These are phyloP conservation scores for Stramonita haemastoma DNA, from an alignment of 2,888 invertebrate genomes.

Conservation along the genomic window DNA sequence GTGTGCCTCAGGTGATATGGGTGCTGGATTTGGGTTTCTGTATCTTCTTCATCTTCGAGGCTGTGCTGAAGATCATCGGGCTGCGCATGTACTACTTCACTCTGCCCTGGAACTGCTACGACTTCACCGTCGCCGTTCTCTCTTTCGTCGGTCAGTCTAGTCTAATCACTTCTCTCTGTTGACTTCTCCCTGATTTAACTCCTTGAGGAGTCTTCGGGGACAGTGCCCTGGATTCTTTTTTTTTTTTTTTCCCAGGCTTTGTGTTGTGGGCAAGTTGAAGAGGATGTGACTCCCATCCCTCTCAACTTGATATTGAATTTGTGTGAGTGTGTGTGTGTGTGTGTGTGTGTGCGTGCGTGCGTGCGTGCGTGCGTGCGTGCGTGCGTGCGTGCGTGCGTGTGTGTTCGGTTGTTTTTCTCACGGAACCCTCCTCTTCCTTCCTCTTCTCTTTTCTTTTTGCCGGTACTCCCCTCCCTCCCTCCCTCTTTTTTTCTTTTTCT, in stretches of 20 bases:
- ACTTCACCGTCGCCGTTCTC: slow-evolving; percentile 93
- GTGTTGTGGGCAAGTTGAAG: no score
- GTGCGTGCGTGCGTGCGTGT: not conserved
- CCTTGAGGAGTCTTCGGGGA: no score
- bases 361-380: no score
- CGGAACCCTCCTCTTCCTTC: not conserved
- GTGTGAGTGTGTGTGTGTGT: no score
- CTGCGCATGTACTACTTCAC: slow-evolving; percentile 96
- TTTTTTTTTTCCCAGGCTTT: no score
- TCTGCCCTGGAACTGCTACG: slow-evolving; percentile 97
- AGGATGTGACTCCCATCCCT: no score
- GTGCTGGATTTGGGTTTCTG: slow-evolving; percentile 98
- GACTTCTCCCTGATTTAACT: no score
- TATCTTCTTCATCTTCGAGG: slow-evolving; percentile 83
- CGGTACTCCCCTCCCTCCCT: not conserved
- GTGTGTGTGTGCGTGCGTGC: no score
- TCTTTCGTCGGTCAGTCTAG: slow-evolving; percentile 84
- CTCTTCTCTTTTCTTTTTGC: not conserved
- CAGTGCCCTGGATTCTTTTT: no score
- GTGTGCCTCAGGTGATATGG: slow-evolving; percentile 83
- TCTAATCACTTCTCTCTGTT: no score
- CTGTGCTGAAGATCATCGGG: slow-evolving; percentile 95
- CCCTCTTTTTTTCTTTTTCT: not conserved
- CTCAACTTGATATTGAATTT: no score
- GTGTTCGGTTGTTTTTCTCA: not conserved